phyloP scores from a whole-genome alignment of 2,888 invertebrate species.

The Noctua janthina region DNA sequence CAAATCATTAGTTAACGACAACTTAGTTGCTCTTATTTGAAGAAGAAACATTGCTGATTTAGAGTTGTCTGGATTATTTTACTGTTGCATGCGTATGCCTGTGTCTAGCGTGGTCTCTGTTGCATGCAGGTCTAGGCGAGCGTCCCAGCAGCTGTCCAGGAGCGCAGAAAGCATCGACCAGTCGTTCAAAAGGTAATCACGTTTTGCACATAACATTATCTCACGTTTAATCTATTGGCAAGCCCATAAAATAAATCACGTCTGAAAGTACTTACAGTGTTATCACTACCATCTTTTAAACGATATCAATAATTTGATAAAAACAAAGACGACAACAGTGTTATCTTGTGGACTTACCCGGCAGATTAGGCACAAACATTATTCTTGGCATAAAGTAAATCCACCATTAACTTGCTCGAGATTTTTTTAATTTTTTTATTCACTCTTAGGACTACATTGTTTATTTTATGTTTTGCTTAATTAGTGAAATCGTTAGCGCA shows the following conservation, averaged over 20 bases:
- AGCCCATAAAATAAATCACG: slow-evolving; percentile 46
- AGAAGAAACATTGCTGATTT: not conserved
- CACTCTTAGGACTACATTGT: not conserved
- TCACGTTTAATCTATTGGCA: slow-evolving; percentile 48
- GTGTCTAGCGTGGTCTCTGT: slow-evolving; percentile 89
- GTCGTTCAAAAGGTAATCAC: slow-evolving; percentile 90
- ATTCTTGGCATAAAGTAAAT: slow-evolving; percentile 21
- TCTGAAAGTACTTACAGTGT: slow-evolving; percentile 16
- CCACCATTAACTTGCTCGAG: slow-evolving; percentile 35
- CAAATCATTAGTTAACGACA: slow-evolving; percentile 26
- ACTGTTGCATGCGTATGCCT: slow-evolving; percentile 86
- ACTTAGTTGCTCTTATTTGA: not conserved
- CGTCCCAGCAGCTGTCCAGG: slow-evolving; percentile 95
- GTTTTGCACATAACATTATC: slow-evolving; percentile 54
- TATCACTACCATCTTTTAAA: slow-evolving; percentile 30
- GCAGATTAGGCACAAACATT: slow-evolving; percentile 42
- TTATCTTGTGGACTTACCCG: slow-evolving; percentile 49
- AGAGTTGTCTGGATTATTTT: slow-evolving; percentile 72
- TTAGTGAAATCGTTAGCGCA: slow-evolving; percentile 11
- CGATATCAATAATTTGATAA: slow-evolving; percentile 47
- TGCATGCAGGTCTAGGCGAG: slow-evolving; percentile 95
- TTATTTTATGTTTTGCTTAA: slow-evolving; percentile 34
- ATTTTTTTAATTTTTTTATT: slow-evolving; percentile 31
- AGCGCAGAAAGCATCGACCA: slow-evolving; percentile 92
- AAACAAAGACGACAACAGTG: slow-evolving; percentile 12